phyloP scores from a whole-genome alignment of 1,140 invertebrate genomes.

The Centruroides sculpturatus region DNA sequence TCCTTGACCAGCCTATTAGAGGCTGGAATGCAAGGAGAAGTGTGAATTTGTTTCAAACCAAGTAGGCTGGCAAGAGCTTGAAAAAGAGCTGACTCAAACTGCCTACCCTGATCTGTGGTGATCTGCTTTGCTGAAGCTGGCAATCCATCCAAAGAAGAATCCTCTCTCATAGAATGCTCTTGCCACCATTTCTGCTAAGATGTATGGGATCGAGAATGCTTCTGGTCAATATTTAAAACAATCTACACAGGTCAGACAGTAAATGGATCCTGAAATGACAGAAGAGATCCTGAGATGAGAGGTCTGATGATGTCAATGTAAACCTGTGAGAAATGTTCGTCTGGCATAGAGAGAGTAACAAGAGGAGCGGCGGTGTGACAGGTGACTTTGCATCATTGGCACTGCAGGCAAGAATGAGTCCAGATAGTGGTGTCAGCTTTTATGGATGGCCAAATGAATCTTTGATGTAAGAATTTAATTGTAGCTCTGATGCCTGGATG shows the following conservation, averaged over 20 bases:
- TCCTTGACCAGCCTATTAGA: not conserved
- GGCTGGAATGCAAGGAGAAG: not conserved
- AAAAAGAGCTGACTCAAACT: not conserved
- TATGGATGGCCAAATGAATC: not conserved
- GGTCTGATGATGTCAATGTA: not conserved
- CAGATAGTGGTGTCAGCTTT: not conserved
- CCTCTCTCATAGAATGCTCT: not conserved
- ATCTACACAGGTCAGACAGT: not conserved
- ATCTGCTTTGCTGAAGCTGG: not conserved
- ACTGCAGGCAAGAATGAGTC: not conserved
- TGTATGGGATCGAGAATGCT: slow-evolving; percentile 23
- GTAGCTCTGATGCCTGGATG: not conserved
- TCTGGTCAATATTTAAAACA: slow-evolving; percentile 19
- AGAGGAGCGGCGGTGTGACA: not conserved
- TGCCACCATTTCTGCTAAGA: not conserved
- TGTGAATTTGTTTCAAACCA: not conserved
- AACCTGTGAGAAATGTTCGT: not conserved
- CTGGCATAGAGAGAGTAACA: not conserved
- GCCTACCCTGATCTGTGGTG: not conserved
- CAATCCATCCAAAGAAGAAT: not conserved
- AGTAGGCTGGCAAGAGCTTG: not conserved
- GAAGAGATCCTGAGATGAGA: too few species aligned
- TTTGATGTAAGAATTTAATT: not conserved
- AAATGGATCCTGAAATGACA: not conserved
- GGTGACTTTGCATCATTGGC: not conserved